These are phyloP conservation scores for Trachymyrmex cornetzi DNA, from an alignment of 1,140 invertebrate genomes.

Conservation along the genomic window DNA sequence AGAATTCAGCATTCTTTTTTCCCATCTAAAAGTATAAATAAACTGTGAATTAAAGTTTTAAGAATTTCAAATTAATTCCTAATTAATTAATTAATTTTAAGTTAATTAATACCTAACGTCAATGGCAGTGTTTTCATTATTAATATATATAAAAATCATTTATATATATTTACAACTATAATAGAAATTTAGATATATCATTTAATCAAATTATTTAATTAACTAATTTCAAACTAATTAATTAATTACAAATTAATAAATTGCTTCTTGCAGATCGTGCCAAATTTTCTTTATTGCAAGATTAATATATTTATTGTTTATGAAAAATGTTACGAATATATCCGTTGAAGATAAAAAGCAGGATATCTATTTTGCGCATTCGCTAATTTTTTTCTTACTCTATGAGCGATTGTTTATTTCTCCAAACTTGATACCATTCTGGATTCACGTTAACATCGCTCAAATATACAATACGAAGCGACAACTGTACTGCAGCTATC, in stretches of 20 bases:
- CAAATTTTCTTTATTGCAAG: not conserved
- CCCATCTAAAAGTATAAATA: slow-evolving; percentile 30
- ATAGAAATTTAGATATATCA: no score
- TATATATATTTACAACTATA: no score
- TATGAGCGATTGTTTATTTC: not conserved
- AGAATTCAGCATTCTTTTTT: slow-evolving; percentile 20
- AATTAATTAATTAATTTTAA: no score
- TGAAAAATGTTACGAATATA: not conserved
- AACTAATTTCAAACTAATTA: no score
- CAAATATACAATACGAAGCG: slow-evolving; percentile 48
- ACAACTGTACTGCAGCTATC: slow-evolving; percentile 54
- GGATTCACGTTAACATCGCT: not conserved
- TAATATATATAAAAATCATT: no score
- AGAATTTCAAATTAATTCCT: not conserved
- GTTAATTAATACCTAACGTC: no score
- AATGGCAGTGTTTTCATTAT: no score
- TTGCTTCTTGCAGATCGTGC: not conserved
- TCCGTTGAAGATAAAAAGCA: not conserved
- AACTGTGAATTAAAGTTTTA: not conserved
- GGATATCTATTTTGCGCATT: not conserved
- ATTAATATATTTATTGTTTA: not conserved
- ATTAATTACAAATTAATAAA: no score
- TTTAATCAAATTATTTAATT: no score
- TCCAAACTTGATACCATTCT: slow-evolving; percentile 57
- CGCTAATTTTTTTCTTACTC: slow-evolving; percentile 21